A percentile compares a stretch with the other conserved stretches of the same genome.
Evolutionary conservation across 2,888 invertebrate genomes (phyloP).

Genomic region (Esperia sulphurella): DNA sequence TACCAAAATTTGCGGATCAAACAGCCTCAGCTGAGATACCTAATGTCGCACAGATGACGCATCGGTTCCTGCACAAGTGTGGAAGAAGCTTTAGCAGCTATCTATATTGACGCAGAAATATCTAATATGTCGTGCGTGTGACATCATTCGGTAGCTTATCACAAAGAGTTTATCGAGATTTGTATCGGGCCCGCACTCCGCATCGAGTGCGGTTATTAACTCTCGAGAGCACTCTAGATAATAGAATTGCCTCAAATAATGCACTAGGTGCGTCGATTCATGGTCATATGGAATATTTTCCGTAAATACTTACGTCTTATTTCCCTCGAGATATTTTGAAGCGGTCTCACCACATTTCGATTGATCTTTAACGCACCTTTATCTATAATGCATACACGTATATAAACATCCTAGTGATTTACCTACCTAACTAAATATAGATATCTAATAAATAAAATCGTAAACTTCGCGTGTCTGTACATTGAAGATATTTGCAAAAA

Average conservation of each 20-base stretch:
- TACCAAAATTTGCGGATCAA: no score
- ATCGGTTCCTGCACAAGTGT: no score
- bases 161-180: slow-evolving; percentile 29
- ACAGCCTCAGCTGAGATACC: no score
- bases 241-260: slow-evolving; percentile 42
- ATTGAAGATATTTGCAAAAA: no score
- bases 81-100: not conserved
- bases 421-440: no score
- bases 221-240: slow-evolving; percentile 73
- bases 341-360: no score
- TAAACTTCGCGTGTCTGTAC: no score
- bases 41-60: no score
- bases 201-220: slow-evolving; percentile 56
- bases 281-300: not conserved
- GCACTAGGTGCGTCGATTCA: not conserved
- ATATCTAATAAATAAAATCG: no score
- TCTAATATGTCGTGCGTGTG: not conserved
- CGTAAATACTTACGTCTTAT: not conserved
- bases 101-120: slow-evolving; percentile 5
- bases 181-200: slow-evolving; percentile 45
- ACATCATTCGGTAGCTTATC: slow-evolving; percentile 23
- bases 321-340: not conserved
- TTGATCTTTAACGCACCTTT: no score
- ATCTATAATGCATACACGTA: no score
- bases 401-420: no score